Base-by-base conservation (phyloP, 2,888 invertebrate genomes). In the Chesias legatella region DNA sequence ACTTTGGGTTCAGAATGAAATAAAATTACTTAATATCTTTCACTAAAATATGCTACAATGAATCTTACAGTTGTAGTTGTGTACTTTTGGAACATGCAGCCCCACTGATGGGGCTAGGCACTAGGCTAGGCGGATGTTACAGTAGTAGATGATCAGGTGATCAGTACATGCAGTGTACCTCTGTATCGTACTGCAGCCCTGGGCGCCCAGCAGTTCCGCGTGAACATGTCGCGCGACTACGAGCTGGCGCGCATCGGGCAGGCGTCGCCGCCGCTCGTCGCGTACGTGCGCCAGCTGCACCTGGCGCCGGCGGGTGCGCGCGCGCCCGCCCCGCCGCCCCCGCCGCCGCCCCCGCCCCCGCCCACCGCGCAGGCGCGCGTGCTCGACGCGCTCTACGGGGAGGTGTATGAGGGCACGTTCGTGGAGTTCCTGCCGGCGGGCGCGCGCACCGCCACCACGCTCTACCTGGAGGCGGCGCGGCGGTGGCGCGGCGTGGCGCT, bases 171-270 rank as follows among this genome's bases (percentile, higher is more conserved):
- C n/a, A n/a, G n/a, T n/a, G n/a, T n/a, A n/a, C n/a, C n/a, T n/a
- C n/a, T n/a, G n/a, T n/a, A n/a, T 34, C 9, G 6, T 27, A 38
- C 30, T 2, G 13, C 70, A 93, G 93, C 93, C 5, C 84, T 92
- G 55, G 91, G 91, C 46, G 93, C 93, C 47, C 93, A 94, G 68
- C 94, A 94, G 73, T 95, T 95, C 78, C 92, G 93, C 23, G 88
- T 92, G 53, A 95, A 94, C 82, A 93, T 95, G 93, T 93, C 93
- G 32, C 91, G 92, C 51, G 94, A 94, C 74, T 92, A 93, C 73
- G 94, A 94, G 68, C 86, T 94, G 55, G 89, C 91, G 21, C 90
- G 91, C 63, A 93, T 94, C 47, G 88, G 92, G 7, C 94, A 94
- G 83, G 94, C 93, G 68, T 92, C 94, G 60, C 91, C 93, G 1